Conservation (phyloP, 2,797 vertebrate genomes). For the Spatula clypeata region DNA sequence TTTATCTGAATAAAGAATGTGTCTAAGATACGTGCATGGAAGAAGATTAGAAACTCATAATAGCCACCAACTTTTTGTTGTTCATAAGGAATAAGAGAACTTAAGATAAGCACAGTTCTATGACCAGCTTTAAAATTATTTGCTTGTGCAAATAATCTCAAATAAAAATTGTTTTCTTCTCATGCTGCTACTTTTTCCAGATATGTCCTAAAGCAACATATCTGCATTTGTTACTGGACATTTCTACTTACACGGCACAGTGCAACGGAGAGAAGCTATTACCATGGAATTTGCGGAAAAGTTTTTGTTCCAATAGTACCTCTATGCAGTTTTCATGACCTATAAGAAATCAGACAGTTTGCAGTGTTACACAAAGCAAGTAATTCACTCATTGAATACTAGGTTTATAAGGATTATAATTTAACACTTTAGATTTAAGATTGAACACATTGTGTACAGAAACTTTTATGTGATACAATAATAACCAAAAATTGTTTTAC, state of each 20-base stretch:
- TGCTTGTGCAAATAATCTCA: neutral
- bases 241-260: slow-evolving; percentile 94
- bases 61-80: neutral
- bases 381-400: neutral
- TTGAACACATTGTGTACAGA: neutral
- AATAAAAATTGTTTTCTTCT: neutral
- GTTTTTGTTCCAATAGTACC: slow-evolving; percentile 95
- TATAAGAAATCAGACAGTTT: slow-evolving; percentile 76
- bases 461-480: neutral
- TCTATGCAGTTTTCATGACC: slow-evolving; percentile 97
- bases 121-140: neutral
- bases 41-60: neutral
- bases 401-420: neutral
- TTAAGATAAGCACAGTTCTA: neutral
- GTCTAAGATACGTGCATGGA: neutral
- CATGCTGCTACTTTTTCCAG: neutral
- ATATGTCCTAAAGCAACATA: neutral
- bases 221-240: neutral
- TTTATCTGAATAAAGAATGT: neutral
- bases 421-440: neutral
- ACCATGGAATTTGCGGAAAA: slow-evolving; percentile 90
- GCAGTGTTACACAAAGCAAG: neutral
- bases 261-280: slow-evolving; percentile 96
- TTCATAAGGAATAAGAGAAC: neutral
- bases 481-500: neutral